phyloP scores from a whole-genome alignment of 2,113 vertebrate genomes.

The Pelodiscus sinensis region DNA sequence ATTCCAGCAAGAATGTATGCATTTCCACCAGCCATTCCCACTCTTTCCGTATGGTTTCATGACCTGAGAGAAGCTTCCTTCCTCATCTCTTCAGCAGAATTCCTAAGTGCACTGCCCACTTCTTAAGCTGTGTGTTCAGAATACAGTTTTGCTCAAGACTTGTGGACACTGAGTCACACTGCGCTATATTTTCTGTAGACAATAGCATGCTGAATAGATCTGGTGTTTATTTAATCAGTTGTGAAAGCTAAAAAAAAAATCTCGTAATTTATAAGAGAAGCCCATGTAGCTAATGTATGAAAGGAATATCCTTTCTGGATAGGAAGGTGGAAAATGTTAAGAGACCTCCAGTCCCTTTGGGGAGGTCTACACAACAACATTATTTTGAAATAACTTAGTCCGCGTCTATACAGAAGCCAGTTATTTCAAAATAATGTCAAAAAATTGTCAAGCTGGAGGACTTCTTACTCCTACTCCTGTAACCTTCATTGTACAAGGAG shows the following conservation, averaged over 20 bases:
- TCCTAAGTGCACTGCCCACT: accelerated
- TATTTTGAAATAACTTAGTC: too few species aligned
- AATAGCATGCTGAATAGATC: neutral
- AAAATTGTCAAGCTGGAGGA: too few species aligned
- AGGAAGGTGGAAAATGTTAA: neutral
- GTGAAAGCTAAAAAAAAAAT: neutral
- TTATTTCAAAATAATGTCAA: too few species aligned
- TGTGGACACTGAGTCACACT: neutral
- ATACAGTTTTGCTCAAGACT: neutral
- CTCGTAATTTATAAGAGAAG: neutral
- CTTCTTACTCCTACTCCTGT: too few species aligned
- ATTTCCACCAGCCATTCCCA: too few species aligned
- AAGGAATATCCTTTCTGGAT: neutral
- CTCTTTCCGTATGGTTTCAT: too few species aligned
- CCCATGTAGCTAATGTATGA: neutral
- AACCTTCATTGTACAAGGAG: too few species aligned
- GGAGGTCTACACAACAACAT: too few species aligned
- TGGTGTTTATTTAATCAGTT: neutral
- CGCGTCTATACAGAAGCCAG: too few species aligned
- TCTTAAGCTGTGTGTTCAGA: neutral
- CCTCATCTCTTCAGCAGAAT: neutral
- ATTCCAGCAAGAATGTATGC: too few species aligned
- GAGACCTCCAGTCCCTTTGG: neutral
- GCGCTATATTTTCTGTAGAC: neutral
- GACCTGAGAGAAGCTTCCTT: neutral